Evolutionary conservation across 2,113 vertebrate species (phyloP).

Genomic region (Oryzias javanicus): DNA sequence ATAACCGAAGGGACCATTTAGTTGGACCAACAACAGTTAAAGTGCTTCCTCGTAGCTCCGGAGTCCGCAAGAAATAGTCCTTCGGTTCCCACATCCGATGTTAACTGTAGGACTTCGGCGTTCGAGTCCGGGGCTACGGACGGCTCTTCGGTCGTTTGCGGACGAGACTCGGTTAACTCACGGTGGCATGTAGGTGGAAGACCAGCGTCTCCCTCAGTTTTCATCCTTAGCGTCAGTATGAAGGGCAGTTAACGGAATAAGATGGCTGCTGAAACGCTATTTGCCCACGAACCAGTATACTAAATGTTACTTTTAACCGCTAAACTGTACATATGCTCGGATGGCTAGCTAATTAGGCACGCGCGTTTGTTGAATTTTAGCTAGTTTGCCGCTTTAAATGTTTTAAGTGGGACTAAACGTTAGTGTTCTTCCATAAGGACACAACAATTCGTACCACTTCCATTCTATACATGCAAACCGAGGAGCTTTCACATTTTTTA

Average conservation of each 20-base stretch:
- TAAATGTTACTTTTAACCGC: slow-evolving; percentile 30
- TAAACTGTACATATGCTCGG: slow-evolving; percentile 39
- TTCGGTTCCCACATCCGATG: slow-evolving; percentile 55
- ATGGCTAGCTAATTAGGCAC: slow-evolving; percentile 19
- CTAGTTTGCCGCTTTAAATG: neutral
- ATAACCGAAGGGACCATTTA: neutral
- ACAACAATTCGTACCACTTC: slow-evolving; percentile 40
- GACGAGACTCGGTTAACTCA: slow-evolving; percentile 1
- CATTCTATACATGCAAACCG: slow-evolving; percentile 43
- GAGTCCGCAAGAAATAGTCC: slow-evolving; percentile 37
- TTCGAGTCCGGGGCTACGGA: slow-evolving; percentile 27
- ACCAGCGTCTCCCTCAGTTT: slow-evolving; percentile 5
- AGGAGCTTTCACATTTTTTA: slow-evolving; percentile 25
- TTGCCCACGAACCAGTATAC: slow-evolving; percentile 55
- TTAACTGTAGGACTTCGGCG: slow-evolving; percentile 57
- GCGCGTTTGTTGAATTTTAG: neutral
- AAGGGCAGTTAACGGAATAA: slow-evolving; percentile 74
- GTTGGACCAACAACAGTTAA: slow-evolving; percentile 25
- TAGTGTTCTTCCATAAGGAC: neutral
- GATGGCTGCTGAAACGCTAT: slow-evolving; percentile 75
- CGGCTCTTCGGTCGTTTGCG: slow-evolving; percentile 39
- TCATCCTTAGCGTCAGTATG: slow-evolving; percentile 18
- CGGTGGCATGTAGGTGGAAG: slow-evolving; percentile 13
- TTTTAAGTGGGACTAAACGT: neutral
- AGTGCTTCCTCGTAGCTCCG: slow-evolving; percentile 37